Evolutionary conservation across 1,140 invertebrate species (phyloP).

Genomic region (Pseudomyrmex cubaensis): DNA sequence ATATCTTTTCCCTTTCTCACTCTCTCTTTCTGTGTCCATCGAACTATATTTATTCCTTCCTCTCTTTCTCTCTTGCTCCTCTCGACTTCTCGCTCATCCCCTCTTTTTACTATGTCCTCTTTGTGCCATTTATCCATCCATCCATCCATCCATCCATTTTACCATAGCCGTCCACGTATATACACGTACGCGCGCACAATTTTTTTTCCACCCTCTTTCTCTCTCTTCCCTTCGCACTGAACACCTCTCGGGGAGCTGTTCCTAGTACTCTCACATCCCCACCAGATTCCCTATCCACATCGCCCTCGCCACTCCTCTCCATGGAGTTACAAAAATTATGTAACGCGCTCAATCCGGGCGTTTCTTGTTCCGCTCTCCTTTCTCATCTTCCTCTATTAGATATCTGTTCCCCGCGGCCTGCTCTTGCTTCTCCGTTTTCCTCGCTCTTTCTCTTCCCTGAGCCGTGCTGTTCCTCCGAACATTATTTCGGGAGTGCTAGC

Average conservation of each 20-base stretch:
- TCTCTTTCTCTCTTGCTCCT: not conserved
- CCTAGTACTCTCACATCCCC: slow-evolving; percentile 56
- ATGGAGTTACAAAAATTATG: slow-evolving; percentile 71
- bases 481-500: slow-evolving; percentile 81
- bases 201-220: slow-evolving; percentile 3
- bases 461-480: slow-evolving; percentile 65
- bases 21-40: slow-evolving; percentile 8
- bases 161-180: too few species aligned
- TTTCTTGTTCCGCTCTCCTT: slow-evolving; percentile 54
- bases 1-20: not conserved
- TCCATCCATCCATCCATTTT: slow-evolving; percentile 10
- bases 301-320: slow-evolving; percentile 27
- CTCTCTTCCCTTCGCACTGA: slow-evolving; percentile 8
- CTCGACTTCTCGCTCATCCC: slow-evolving; percentile 2
- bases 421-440: slow-evolving; percentile 4
- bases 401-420: slow-evolving; percentile 41
- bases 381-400: slow-evolving; percentile 50
- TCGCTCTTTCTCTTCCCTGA: slow-evolving; percentile 27
- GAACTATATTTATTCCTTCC: slow-evolving; percentile 12
- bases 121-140: slow-evolving; percentile 50
- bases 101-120: slow-evolving; percentile 2
- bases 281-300: slow-evolving; percentile 5
- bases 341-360: slow-evolving; percentile 69
- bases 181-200: not conserved
- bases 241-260: slow-evolving; percentile 33